Percentiles rank a stretch among this genome's conserved stretches.
Conservation (phyloP, 2,113 vertebrate genomes). For the Istiophorus platypterus region DNA sequence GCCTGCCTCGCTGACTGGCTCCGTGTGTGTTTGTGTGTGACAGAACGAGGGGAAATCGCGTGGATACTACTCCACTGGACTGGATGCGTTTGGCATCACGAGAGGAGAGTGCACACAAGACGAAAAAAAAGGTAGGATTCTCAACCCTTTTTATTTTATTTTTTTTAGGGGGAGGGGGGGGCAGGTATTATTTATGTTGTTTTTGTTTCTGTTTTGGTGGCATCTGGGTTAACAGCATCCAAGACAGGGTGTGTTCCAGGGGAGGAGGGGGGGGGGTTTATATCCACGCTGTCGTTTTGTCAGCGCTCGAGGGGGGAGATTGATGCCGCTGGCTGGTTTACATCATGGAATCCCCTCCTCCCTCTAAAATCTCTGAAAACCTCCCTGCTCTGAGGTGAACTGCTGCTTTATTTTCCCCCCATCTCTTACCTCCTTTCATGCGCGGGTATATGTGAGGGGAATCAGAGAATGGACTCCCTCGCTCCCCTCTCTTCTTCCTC, state of each 20-base stretch:
- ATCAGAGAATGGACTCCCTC: conserved; percentile 40
- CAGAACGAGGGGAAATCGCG: conserved; percentile 49
- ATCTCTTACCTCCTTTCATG: conserved; percentile 11
- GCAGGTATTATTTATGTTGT: not conserved
- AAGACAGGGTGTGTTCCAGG: conserved; percentile 68
- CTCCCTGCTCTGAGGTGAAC: conserved; percentile 38
- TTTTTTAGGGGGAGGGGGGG: not conserved
- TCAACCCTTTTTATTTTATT: conserved; percentile 2
- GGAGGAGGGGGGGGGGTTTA: not conserved
- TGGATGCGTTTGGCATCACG: conserved; percentile 60
- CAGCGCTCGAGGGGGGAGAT: conserved; percentile 44
- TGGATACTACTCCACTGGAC: conserved; percentile 67
- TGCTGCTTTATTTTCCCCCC: not conserved
- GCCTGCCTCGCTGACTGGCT: conserved; percentile 47
- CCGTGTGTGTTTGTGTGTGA: conserved; percentile 55
- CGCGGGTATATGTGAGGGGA: conserved; percentile 12
- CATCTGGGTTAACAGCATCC: conserved; percentile 49
- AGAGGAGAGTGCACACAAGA: conserved; percentile 10
- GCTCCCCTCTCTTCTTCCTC: not conserved
- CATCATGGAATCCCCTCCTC: conserved; percentile 75
- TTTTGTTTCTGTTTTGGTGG: not conserved
- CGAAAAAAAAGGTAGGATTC: conserved; percentile 45
- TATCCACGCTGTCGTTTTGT: conserved; percentile 62
- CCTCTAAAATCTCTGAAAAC: conserved; percentile 44
- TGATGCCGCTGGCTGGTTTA: conserved; percentile 59